Evolutionary conservation across 30 jellyfish, hydroid and myxozoan genomes (phyloP), one percentile per base, ranked within the genome.

Genomic region (Calvadosia cruxmelitensis): DNA sequence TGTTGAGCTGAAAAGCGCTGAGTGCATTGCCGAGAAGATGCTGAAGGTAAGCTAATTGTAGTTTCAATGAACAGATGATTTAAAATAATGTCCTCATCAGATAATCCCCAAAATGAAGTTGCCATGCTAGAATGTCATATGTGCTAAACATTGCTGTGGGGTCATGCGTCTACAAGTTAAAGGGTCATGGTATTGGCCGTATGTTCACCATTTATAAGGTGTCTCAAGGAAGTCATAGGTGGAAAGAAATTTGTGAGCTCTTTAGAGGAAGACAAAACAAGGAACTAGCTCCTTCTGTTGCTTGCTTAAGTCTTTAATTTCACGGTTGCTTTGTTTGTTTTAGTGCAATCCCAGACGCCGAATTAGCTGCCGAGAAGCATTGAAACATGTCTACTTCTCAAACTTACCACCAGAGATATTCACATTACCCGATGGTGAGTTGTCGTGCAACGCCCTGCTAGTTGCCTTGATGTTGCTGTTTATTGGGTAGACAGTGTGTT

Each of bases 1-100:
- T 1, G 49, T 27, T 30, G 81, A 77, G n/a, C 34, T 77, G n/a
- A 53, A 51, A 28, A 78, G 81, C 1, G 92, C 92, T 10, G 92
- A 77, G 49, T 75, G 66, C 16, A 67, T 84, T 33, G 95, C 95
- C 64, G 83, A 66, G 1, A 71, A 76, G 52, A 73, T 84, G 85
- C 34, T 84, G 13, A 92, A 77, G 93, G 95, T 84, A 48, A 2
- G 69, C 49, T 0, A 2, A 25, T 23, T 3, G 20, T 50, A 5
- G 57, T 42, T 42, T 42, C 20, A 42, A 42, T 42, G 20, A 5
- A 10, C 57, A 42, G 57, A 42, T 10, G 57, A 42, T 42, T 42
- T 42, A 42, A 42, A 20, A 5, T 42, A 42, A 5, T 42, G 57
- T 42, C 57, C 20, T 20, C 20, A n/a, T n/a, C n/a, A n/a, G n/a